These are phyloP conservation scores for Yponomeuta cagnagella DNA, from an alignment of 2,888 invertebrate genomes.

Conservation along the genomic window DNA sequence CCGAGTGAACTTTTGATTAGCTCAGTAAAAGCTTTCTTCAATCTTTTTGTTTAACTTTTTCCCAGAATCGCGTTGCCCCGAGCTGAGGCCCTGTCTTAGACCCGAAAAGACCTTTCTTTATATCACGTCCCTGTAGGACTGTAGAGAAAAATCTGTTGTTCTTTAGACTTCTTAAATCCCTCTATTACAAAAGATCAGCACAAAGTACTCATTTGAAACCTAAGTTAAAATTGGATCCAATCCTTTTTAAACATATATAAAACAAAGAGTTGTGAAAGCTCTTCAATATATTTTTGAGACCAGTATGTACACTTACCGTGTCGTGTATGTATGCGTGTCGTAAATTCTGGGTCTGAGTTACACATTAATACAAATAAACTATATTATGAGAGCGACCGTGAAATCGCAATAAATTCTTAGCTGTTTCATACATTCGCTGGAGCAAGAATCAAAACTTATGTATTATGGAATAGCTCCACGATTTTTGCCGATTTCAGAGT, in stretches of 20 bases:
- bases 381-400: no score
- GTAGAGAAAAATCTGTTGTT: no score
- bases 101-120: neutral
- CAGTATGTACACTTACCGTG: no score
- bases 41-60: conserved; percentile 14
- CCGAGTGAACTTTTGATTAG: conserved; percentile 15
- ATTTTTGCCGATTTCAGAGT: no score
- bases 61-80: neutral
- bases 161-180: neutral
- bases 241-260: neutral
- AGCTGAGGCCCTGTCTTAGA: neutral
- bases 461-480: no score
- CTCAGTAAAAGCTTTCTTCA: conserved; percentile 15
- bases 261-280: neutral
- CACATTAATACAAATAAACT: no score
- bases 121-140: neutral
- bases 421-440: no score
- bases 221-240: neutral
- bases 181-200: neutral
- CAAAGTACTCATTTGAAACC: neutral
- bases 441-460: no score
- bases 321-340: no score
- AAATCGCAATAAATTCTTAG: no score
- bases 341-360: no score
- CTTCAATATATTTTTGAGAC: no score